Evolutionary conservation across 2,797 vertebrate genomes (phyloP).

Genomic region (Betta splendens): DNA sequence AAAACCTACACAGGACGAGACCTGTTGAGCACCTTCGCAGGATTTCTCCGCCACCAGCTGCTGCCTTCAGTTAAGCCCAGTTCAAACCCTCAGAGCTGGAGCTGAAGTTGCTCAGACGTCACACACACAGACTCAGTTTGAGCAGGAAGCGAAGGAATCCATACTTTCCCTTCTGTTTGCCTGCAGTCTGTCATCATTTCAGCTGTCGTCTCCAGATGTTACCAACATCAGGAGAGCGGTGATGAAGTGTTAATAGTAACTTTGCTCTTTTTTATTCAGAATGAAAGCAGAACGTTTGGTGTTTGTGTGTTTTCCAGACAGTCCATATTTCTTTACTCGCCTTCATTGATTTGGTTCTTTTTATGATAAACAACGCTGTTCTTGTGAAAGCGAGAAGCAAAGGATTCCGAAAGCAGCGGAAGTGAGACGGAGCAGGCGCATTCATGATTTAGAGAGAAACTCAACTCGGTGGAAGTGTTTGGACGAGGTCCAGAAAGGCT

Average conservation of each 20-base stretch:
- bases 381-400: neutral
- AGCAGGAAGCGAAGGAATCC: constrained; percentile 27
- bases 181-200: constrained; percentile 43
- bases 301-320: too few relatives aligned
- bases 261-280: constrained; percentile 13
- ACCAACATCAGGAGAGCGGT: constrained; percentile 26
- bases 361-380: constrained; percentile 31
- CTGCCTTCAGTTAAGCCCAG: constrained; percentile 20
- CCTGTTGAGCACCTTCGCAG: constrained; percentile 7
- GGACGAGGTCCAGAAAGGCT: constrained; percentile 37
- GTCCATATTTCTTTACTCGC: neutral
- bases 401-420: constrained; percentile 11
- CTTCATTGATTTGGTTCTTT: constrained; percentile 23
- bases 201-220: constrained; percentile 45
- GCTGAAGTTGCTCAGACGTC: constrained; percentile 31
- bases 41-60: constrained; percentile 40
- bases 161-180: constrained; percentile 40
- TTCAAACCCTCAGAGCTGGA: constrained; percentile 27
- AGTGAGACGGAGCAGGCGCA: constrained; percentile 11
- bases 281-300: constrained; percentile 32
- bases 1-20: constrained; percentile 28
- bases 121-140: constrained; percentile 18
- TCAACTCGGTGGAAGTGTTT: constrained; percentile 41
- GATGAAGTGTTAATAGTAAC: constrained; percentile 17
- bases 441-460: constrained; percentile 32